Percentiles rank a stretch among this genome's conserved stretches.
Evolutionary conservation across 2,888 invertebrate species (phyloP).

Genomic region (Gisinianus flammeolus): DNA sequence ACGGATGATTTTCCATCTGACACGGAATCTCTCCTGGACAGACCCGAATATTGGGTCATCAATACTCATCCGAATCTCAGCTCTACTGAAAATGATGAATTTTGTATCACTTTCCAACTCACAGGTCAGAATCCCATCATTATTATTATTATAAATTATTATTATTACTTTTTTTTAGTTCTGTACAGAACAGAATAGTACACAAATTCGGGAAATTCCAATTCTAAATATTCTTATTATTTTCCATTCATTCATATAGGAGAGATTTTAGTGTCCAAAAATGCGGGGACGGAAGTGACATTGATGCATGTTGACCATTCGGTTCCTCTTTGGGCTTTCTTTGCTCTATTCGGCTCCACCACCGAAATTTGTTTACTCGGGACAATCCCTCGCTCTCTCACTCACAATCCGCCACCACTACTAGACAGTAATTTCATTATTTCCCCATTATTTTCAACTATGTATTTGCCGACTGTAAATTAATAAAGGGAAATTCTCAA

Average conservation of each 20-base stretch:
- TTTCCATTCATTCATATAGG: slow-evolving; percentile 61
- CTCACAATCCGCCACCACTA: no score
- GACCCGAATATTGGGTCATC: slow-evolving; percentile 98
- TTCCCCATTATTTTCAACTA: neutral
- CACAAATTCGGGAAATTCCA: no score
- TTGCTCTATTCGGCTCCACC: slow-evolving; percentile 94
- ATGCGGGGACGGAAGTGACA: slow-evolving; percentile 77
- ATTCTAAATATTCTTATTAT: no score
- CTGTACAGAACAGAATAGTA: no score
- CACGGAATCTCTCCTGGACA: slow-evolving; percentile 85
- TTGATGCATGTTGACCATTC: slow-evolving; percentile 97
- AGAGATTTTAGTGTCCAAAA: slow-evolving; percentile 72
- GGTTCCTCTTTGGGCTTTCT: slow-evolving; percentile 90
- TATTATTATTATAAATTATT: neutral
- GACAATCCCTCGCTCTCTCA: neutral
- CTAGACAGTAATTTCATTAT: neutral
- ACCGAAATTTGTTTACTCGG: slow-evolving; percentile 69
- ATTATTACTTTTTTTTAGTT: neutral
- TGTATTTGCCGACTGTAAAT: neutral
- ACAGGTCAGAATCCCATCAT: neutral
- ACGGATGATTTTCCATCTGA: slow-evolving; percentile 79
- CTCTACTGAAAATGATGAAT: no score
- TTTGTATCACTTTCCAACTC: neutral
- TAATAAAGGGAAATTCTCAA: neutral
- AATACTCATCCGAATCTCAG: no score